Evolutionary conservation across 2,113 vertebrate species (phyloP).

Genomic region (Misgurnus mizolepis): DNA sequence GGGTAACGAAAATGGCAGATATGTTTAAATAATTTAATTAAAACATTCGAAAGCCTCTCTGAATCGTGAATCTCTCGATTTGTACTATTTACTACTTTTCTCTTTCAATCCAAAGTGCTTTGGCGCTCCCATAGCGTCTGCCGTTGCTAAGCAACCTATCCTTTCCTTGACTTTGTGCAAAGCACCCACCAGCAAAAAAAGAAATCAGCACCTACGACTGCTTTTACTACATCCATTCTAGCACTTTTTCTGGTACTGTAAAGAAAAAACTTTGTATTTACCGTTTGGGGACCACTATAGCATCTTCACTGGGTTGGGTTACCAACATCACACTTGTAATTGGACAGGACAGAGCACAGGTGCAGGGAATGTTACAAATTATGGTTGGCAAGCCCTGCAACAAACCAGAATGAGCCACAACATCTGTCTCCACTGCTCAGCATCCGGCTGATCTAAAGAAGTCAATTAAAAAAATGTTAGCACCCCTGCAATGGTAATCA

Average conservation of each 20-base stretch:
- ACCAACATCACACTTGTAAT: not conserved
- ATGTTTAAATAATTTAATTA: too few relatives aligned
- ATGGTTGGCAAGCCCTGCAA: constrained; percentile 43
- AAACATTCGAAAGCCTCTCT: too few relatives aligned
- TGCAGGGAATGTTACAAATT: constrained; percentile 46
- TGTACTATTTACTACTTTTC: too few relatives aligned
- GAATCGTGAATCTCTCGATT: too few relatives aligned
- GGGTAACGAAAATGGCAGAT: too few relatives aligned
- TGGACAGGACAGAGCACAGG: constrained; percentile 44
- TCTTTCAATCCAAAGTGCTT: too few relatives aligned
- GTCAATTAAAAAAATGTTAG: constrained; percentile 58
- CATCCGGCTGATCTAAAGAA: constrained; percentile 42
- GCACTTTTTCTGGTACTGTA: not conserved
- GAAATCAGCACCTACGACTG: too few relatives aligned
- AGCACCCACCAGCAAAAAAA: too few relatives aligned
- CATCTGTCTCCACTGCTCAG: constrained; percentile 51
- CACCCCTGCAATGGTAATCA: constrained; percentile 47
- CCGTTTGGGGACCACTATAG: not conserved
- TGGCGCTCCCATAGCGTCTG: too few relatives aligned
- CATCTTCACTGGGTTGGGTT: not conserved
- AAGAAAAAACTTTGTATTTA: not conserved
- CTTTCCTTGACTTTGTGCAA: too few relatives aligned
- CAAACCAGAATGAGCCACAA: constrained; percentile 47
- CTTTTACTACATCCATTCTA: too few relatives aligned
- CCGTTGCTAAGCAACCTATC: too few relatives aligned